Evolutionary conservation across 2,797 vertebrate species (phyloP), one percentile per base, ranked within the genome.

Genomic region (Gymnocypris eckloni): DNA sequence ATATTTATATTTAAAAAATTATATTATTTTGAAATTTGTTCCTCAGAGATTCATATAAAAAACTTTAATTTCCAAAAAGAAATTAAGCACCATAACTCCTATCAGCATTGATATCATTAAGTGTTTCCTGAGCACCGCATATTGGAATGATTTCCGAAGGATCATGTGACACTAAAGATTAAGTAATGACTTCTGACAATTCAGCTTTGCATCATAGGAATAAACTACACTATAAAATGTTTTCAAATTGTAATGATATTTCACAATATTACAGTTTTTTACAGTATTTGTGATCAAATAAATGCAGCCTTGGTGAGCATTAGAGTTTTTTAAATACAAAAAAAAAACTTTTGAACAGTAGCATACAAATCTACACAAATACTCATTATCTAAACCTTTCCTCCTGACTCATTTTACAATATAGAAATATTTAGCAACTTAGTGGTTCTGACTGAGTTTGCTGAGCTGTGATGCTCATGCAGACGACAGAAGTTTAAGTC

Each of bases 401-500:
- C 22, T 59, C 25, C 61, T 64, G 4, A 4, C 59, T 6, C n/a
- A 64, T 64, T 15, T 66, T 66, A 16, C 64, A 66, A 7, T 66
- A 16, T 15, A 16, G 25, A 33, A 33, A 33, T 66, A 66, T 66
- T 66, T 66, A 5, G 66, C 4, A 56, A n/a, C 37, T 18, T 48
- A 13, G 67, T 4, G 4, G 48, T 39, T 45, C 16, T 1, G 8
- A 64, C 41, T 59, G 56, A 18, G 66, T 13, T 37, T 67, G 10
- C 22, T n/a, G 48, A 70, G 66, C 50, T 56, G n/a, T 81, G 45
- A 54, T 1, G 45, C 66, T 69, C 12, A 13, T n/a, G 20, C 48
- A 84, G 33, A 37, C 22, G 2, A 52, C 15, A 69, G 6, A 54
- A 83, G 16, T 75, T 83, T 64, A 50, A 41, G 72, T 54, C 75